Conservation (phyloP, 2,113 vertebrate species). For the Tringa solitaria region DNA sequence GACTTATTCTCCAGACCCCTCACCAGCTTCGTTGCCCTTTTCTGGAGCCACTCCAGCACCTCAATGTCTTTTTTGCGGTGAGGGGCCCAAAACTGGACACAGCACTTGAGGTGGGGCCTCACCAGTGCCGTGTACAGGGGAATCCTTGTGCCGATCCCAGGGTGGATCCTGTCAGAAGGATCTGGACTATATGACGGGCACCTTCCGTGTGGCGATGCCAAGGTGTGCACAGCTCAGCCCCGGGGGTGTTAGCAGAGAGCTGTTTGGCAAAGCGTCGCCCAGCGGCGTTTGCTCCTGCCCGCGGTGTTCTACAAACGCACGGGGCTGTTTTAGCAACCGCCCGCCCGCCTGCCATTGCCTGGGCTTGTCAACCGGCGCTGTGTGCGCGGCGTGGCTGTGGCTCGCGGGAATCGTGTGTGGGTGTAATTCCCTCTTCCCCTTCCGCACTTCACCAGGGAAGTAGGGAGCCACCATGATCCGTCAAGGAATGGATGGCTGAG, state of each 20-base stretch:
- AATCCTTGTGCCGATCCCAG: too few relatives aligned
- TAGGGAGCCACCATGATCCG: accelerated
- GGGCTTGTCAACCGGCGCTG: background rate
- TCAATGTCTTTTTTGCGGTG: too few relatives aligned
- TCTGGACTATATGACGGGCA: accelerated
- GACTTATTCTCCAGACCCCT: too few relatives aligned
- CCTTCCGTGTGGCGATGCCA: background rate
- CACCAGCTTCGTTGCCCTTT: too few relatives aligned
- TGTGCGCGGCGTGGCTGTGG: accelerated
- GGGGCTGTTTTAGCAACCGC: background rate
- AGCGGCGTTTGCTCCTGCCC: background rate
- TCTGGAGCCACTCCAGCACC: too few relatives aligned
- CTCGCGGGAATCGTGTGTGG: background rate
- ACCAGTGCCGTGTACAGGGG: too few relatives aligned
- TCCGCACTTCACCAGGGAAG: accelerated
- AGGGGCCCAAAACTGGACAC: too few relatives aligned
- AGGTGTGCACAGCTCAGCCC: accelerated
- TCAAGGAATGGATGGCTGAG: background rate
- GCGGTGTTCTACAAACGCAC: accelerated
- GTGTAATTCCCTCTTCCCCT: background rate
- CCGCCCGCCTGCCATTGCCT: accelerated
- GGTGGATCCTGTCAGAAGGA: background rate
- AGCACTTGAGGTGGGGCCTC: too few relatives aligned
- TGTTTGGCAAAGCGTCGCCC: background rate
- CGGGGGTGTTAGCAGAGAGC: accelerated